Evolutionary conservation across 2,797 vertebrate species (phyloP).

Genomic region (Spinus pinus): DNA sequence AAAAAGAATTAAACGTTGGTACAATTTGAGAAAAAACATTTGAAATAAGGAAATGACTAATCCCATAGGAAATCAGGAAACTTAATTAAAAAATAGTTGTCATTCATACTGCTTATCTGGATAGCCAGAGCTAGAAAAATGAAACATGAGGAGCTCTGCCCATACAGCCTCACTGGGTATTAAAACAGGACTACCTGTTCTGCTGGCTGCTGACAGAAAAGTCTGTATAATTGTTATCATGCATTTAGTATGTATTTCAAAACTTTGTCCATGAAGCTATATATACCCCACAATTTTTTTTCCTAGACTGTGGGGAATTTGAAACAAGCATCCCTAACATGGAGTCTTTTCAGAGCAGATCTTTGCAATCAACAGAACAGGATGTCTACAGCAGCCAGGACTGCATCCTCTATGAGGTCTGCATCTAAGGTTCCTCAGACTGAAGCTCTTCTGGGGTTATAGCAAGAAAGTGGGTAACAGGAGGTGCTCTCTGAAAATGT

Average conservation of each 20-base stretch:
- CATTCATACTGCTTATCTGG: conserved; percentile 23
- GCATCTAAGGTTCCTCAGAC: not conserved
- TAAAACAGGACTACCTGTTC: not conserved
- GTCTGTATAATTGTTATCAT: not conserved
- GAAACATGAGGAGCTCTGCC: not conserved
- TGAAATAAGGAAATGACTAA: conserved; percentile 55
- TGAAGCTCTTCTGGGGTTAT: not conserved
- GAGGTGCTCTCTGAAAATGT: not conserved
- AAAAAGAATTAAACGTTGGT: not conserved
- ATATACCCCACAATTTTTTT: not conserved
- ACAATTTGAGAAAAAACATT: not conserved
- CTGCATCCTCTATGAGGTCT: not conserved
- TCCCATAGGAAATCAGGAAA: conserved; percentile 21
- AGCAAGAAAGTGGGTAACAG: not conserved
- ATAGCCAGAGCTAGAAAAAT: conserved; percentile 34
- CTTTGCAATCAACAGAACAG: not conserved
- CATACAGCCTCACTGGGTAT: not conserved
- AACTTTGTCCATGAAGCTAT: not conserved
- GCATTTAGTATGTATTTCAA: not conserved
- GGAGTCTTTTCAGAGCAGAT: not conserved
- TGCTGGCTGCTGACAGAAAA: not conserved
- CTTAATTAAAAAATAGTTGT: conserved; percentile 29
- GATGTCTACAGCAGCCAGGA: not conserved
- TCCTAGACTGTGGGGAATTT: not conserved
- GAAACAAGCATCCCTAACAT: not conserved